These are phyloP conservation scores for Sisyra nigra DNA, from an alignment of 2,888 invertebrate genomes.

Conservation along the genomic window DNA sequence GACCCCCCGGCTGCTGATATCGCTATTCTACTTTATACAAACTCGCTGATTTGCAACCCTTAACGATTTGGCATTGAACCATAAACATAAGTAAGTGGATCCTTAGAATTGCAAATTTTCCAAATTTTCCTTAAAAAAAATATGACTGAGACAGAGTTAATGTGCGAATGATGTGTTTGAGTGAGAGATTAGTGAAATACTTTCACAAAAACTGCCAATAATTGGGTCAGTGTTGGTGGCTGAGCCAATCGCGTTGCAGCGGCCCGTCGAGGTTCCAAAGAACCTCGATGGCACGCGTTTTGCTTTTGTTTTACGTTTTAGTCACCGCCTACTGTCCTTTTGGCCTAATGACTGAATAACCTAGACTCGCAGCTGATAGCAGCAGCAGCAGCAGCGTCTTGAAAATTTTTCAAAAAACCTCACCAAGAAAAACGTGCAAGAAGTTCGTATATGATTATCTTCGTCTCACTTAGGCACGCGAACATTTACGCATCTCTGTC, in stretches of 20 bases:
- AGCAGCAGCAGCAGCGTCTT: not conserved
- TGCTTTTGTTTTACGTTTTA: constrained; percentile 4
- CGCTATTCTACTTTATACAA: not conserved
- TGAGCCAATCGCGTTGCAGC: constrained; percentile 4
- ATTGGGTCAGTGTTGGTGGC: constrained; percentile 1
- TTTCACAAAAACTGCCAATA: constrained; percentile 2
- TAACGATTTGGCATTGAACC: no score
- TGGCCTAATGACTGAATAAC: constrained; percentile 10
- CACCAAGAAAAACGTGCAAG: no score
- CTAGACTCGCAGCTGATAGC: constrained; percentile 3
- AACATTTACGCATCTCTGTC: no score
- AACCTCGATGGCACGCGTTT: constrained; percentile 2
- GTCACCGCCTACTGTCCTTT: constrained; percentile 9
- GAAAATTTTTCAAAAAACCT: not conserved
- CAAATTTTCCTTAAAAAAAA: no score
- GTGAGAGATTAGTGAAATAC: constrained; percentile 2
- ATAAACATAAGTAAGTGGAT: no score
- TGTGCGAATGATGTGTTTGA: no score
- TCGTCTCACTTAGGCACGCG: no score
- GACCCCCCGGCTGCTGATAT: not conserved
- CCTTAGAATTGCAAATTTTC: no score
- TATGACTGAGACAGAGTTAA: no score
- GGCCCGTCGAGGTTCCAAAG: not conserved
- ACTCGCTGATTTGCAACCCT: no score
- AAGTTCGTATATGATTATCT: no score